A percentile compares a stretch with the other conserved stretches of the same genome.
These are phyloP conservation scores for Rhabdomys pumilio DNA, from an alignment of 2,797 vertebrate genomes.

Conservation along the genomic window DNA sequence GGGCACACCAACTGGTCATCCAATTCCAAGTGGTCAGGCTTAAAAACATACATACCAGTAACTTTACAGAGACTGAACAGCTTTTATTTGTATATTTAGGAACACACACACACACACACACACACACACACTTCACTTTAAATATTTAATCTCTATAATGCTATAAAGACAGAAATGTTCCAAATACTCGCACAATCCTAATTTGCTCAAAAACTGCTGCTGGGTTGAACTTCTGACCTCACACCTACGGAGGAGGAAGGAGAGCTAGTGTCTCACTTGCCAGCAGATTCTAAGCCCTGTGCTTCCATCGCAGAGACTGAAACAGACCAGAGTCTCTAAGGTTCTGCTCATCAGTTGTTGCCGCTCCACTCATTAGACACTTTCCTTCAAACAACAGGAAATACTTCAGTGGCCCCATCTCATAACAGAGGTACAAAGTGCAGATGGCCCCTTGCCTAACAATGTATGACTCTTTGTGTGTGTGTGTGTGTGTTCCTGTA, in stretches of 20 bases:
- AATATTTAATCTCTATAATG: slow-evolving; percentile 15
- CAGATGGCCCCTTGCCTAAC: neutral
- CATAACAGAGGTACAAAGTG: neutral
- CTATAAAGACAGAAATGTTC: neutral
- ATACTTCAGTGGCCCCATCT: neutral
- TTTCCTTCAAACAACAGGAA: neutral
- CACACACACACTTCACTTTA: neutral
- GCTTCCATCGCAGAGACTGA: neutral
- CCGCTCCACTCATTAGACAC: neutral
- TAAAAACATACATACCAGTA: neutral
- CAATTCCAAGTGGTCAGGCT: neutral
- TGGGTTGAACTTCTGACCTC: neutral
- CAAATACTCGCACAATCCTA: slow-evolving; percentile 15
- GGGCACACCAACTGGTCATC: neutral
- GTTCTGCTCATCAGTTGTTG: neutral
- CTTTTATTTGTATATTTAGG: neutral
- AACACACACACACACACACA: neutral
- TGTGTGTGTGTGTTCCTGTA: neutral
- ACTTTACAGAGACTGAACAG: neutral
- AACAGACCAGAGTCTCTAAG: neutral
- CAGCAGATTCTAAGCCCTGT: neutral
- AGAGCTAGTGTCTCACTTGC: neutral
- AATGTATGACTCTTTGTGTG: neutral
- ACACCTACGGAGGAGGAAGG: neutral
- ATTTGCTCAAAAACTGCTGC: slow-evolving; percentile 11